Percentiles rank a stretch among this genome's conserved stretches.
These are phyloP conservation scores for Amblyopsis rosae DNA, from an alignment of 2,113 vertebrate species.

Conservation along the genomic window DNA sequence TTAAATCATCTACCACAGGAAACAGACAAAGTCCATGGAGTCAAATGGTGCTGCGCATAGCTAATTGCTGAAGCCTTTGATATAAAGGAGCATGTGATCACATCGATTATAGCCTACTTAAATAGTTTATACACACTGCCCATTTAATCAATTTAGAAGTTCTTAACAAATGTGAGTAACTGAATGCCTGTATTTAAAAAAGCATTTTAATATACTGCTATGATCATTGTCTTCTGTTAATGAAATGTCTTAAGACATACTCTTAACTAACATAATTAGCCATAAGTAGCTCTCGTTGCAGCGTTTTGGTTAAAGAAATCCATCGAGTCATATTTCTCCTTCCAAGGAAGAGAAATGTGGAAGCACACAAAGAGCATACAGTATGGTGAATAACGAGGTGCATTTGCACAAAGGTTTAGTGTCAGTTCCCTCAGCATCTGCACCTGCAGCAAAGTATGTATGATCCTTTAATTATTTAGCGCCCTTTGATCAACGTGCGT, in stretches of 20 bases:
- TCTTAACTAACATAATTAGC: too few relatives aligned
- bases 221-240: too few relatives aligned
- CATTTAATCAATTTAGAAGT: slow-evolving; percentile 65
- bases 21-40: slow-evolving; percentile 12
- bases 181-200: slow-evolving; percentile 42
- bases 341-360: too few relatives aligned
- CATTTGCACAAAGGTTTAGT: too few relatives aligned
- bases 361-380: too few relatives aligned
- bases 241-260: too few relatives aligned
- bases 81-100: slow-evolving; percentile 36
- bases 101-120: slow-evolving; percentile 42
- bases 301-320: too few relatives aligned
- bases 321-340: too few relatives aligned
- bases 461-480: background rate
- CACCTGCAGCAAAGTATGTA: background rate
- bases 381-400: too few relatives aligned
- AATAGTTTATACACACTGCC: slow-evolving; percentile 45
- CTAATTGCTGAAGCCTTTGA: slow-evolving; percentile 33
- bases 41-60: slow-evolving; percentile 11
- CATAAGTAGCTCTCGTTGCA: too few relatives aligned
- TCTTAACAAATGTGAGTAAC: slow-evolving; percentile 59
- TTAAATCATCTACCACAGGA: slow-evolving; percentile 33
- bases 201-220: background rate
- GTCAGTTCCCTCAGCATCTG: too few relatives aligned
- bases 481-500: background rate